Percentiles rank a stretch among this genome's conserved stretches.
phyloP scores from a whole-genome alignment of 2,797 vertebrate genomes.

The Pangasius krempfi region DNA sequence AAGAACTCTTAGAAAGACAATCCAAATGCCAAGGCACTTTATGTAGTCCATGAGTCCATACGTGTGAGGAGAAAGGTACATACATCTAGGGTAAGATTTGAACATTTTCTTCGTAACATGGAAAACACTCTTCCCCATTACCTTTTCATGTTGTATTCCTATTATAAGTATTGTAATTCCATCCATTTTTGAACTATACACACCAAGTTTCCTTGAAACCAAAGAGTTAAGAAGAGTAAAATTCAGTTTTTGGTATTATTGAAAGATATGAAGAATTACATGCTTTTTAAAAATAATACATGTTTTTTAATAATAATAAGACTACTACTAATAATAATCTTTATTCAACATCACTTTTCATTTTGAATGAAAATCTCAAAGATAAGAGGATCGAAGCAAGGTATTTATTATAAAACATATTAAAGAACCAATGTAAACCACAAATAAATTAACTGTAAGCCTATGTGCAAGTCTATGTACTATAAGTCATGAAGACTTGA shows the following conservation, averaged over 20 bases:
- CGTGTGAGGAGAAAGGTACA: not conserved
- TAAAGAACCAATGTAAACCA: not conserved
- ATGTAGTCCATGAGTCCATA: not conserved
- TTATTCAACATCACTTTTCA: not conserved
- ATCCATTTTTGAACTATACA: not conserved
- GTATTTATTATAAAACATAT: not conserved
- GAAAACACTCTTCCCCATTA: not conserved
- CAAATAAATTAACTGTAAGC: not conserved
- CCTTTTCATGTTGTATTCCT: not conserved
- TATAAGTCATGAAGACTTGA: not conserved
- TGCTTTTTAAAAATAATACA: not conserved
- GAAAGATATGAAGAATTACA: not conserved
- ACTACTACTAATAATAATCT: too few species aligned
- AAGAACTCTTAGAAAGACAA: conserved; percentile 6
- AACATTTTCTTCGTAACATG: not conserved
- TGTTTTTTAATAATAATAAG: too few species aligned
- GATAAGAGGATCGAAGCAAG: not conserved
- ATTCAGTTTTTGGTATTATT: not conserved
- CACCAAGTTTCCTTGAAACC: not conserved
- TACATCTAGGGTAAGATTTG: not conserved
- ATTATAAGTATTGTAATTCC: not conserved
- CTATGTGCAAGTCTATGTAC: too few species aligned
- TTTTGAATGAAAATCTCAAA: not conserved
- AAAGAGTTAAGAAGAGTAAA: not conserved
- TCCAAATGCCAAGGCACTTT: conserved; percentile 24